Percentiles rank a stretch among this genome's conserved stretches.
Evolutionary conservation across 2,888 invertebrate genomes (phyloP).

Genomic region (Himalopsyche japonica): DNA sequence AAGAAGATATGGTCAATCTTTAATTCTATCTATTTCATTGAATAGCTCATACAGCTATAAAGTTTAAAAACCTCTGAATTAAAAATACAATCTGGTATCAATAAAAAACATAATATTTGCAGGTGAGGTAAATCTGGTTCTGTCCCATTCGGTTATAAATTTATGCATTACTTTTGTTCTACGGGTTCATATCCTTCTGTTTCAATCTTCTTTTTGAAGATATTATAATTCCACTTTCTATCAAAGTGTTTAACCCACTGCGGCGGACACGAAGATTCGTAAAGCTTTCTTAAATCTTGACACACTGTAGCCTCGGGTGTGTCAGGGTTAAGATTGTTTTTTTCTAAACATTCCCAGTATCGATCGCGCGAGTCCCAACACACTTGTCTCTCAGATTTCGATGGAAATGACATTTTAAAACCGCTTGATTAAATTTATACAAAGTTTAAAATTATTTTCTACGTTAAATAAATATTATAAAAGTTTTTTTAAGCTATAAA

Average conservation of each 20-base stretch:
- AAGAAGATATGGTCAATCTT: too few relatives aligned
- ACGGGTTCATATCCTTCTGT: slow-evolving; percentile 84
- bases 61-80: too few relatives aligned
- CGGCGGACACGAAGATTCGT: slow-evolving; percentile 76
- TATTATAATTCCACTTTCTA: slow-evolving; percentile 82
- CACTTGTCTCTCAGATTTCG: slow-evolving; percentile 73
- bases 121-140: slow-evolving; percentile 1
- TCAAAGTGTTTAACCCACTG: slow-evolving; percentile 96
- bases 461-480: not conserved
- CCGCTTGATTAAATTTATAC: not conserved
- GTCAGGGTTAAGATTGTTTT: slow-evolving; percentile 65
- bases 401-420: slow-evolving; percentile 75
- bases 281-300: slow-evolving; percentile 69
- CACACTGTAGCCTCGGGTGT: slow-evolving; percentile 63
- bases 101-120: not conserved
- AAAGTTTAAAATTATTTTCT: not conserved
- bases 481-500: not conserved
- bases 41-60: too few relatives aligned
- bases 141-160: not conserved
- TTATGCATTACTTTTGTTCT: slow-evolving; percentile 54
- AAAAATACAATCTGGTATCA: too few relatives aligned
- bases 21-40: too few relatives aligned
- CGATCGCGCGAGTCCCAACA: slow-evolving; percentile 88
- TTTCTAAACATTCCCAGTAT: slow-evolving; percentile 89
- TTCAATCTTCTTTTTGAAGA: slow-evolving; percentile 86